Conservation (phyloP, 2,797 vertebrate species). For the Chiroxiphia lanceolata region DNA sequence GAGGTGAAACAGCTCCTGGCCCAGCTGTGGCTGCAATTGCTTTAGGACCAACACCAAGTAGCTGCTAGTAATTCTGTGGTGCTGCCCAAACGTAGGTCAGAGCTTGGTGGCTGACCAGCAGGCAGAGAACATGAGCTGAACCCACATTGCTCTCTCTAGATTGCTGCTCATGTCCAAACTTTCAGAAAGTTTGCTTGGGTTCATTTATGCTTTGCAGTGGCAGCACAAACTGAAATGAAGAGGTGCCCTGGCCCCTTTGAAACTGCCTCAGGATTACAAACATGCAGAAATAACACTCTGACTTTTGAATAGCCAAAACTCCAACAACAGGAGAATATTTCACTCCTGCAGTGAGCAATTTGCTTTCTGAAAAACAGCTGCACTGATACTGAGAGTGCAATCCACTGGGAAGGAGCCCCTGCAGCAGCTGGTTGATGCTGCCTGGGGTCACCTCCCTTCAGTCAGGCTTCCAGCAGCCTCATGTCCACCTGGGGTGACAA, state of each 20-base stretch:
- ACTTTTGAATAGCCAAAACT: not conserved
- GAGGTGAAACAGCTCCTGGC: not conserved
- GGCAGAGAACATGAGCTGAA: not conserved
- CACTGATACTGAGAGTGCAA: not conserved
- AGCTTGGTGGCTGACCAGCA: not conserved
- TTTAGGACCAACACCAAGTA: not conserved
- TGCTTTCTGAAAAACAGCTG: not conserved
- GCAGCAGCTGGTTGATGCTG: not conserved
- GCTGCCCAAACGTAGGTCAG: not conserved
- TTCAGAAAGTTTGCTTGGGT: accelerated
- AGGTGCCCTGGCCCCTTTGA: not conserved
- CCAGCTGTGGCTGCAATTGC: not conserved
- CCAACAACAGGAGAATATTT: not conserved
- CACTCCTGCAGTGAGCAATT: not conserved
- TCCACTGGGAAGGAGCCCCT: not conserved
- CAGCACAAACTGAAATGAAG: not conserved
- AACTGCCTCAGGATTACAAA: not conserved
- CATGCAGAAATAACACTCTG: not conserved
- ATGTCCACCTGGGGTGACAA: accelerated
- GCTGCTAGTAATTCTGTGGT: not conserved
- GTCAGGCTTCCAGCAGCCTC: not conserved
- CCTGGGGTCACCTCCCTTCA: not conserved
- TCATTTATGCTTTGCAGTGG: not conserved
- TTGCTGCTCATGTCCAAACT: not conserved
- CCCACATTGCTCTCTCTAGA: not conserved